A percentile compares a stretch with the other conserved stretches of the same genome.
Evolutionary conservation across 2,113 vertebrate species (phyloP).

Genomic region (Erinaceus europaeus): DNA sequence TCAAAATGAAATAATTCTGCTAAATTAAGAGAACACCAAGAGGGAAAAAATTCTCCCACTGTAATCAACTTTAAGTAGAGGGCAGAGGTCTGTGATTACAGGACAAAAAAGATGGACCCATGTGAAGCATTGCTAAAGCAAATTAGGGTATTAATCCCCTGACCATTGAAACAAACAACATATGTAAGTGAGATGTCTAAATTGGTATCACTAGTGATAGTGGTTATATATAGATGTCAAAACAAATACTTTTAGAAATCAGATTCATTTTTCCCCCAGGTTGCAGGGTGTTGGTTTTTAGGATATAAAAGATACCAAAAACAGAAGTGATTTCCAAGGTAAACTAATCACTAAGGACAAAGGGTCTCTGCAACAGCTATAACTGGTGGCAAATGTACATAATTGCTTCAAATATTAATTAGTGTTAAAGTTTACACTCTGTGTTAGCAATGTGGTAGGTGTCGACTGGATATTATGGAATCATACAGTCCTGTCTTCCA

Average conservation of each 20-base stretch:
- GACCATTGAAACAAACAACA: not conserved
- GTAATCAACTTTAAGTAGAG: constrained; percentile 4
- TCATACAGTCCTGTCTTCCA: not conserved
- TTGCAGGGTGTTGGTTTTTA: too few relatives aligned
- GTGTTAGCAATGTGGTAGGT: not conserved
- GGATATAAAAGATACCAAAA: too few relatives aligned
- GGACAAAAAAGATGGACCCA: not conserved
- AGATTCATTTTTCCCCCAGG: not conserved
- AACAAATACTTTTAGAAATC: constrained; percentile 5
- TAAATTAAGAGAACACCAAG: constrained; percentile 42
- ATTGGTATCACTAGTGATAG: not conserved
- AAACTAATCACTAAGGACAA: not conserved
- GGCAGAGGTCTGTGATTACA: not conserved
- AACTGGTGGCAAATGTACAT: not conserved
- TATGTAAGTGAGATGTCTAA: not conserved
- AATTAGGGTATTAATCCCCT: constrained; percentile 20
- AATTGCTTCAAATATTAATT: constrained; percentile 15
- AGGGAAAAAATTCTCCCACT: not conserved
- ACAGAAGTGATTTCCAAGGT: not conserved
- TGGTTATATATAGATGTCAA: not conserved
- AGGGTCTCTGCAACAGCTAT: not conserved
- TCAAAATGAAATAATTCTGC: constrained; percentile 36
- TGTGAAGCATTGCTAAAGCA: not conserved
- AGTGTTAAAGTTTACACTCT: not conserved
- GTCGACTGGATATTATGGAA: not conserved